Evolutionary conservation across 35 echinoderm and acorn worm genomes (phyloP).

Genomic region (Acanthaster planci): DNA sequence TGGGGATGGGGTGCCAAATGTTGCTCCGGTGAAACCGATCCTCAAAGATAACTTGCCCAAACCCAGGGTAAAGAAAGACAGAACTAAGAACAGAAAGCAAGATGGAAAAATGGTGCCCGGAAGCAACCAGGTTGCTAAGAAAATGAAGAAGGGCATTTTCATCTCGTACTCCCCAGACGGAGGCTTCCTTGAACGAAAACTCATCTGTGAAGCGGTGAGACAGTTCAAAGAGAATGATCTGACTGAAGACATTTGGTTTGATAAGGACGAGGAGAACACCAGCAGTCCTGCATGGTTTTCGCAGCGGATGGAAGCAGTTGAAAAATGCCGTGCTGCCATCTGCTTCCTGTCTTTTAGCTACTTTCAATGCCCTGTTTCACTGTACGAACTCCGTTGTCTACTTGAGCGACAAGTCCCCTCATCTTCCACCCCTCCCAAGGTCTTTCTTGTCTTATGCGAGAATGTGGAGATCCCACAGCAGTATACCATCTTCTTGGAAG

Average conservation of each 20-base stretch:
- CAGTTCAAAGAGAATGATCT: constrained; percentile 96
- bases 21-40: not conserved
- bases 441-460: constrained; percentile 72
- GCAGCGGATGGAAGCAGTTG: constrained; percentile 88
- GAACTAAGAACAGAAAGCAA: constrained; percentile 18
- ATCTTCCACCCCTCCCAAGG: constrained; percentile 60
- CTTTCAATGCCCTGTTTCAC: constrained; percentile 88
- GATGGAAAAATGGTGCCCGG: constrained; percentile 2
- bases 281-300: constrained; percentile 93
- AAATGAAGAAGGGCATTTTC: constrained; percentile 86
- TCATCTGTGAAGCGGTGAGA: constrained; percentile 77
- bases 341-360: constrained; percentile 86
- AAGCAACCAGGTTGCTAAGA: constrained; percentile 46
- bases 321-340: constrained; percentile 83
- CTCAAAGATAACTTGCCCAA: not conserved
- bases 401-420: constrained; percentile 60
- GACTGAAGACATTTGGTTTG: constrained; percentile 96
- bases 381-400: constrained; percentile 84
- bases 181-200: constrained; percentile 82
- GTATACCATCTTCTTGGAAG: constrained; percentile 55
- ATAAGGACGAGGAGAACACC: constrained; percentile 92
- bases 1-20: not conserved
- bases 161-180: constrained; percentile 96
- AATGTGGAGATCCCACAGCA: constrained; percentile 68
- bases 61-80: not conserved